A percentile compares a stretch with the other conserved stretches of the same genome.
Conservation (phyloP, 2,797 vertebrate genomes). For the Clarias fuscus region DNA sequence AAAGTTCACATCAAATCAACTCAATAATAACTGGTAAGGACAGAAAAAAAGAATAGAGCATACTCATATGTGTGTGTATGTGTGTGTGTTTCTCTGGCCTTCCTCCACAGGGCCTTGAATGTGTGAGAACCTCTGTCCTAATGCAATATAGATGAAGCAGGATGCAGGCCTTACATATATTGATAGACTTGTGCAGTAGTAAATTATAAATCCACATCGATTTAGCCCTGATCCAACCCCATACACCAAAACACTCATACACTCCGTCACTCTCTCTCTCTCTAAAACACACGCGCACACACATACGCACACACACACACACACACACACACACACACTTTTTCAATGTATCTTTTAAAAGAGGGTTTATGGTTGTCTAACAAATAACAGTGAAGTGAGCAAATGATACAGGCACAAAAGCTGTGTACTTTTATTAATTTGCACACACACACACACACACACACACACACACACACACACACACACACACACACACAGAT, state of each 20-base stretch:
- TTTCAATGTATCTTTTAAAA: slow-evolving; percentile 85
- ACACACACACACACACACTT: slow-evolving; percentile 29
- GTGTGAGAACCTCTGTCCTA: slow-evolving; percentile 75
- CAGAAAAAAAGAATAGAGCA: slow-evolving; percentile 14
- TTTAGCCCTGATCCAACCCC: slow-evolving; percentile 80
- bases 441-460: slow-evolving; percentile 27
- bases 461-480: slow-evolving; percentile 27
- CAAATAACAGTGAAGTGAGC: slow-evolving; percentile 71
- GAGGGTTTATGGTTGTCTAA: slow-evolving; percentile 82
- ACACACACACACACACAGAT: slow-evolving; percentile 22
- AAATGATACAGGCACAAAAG: slow-evolving; percentile 29
- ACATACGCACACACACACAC: slow-evolving; percentile 24
- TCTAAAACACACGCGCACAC: neutral
- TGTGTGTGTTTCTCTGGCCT: slow-evolving; percentile 40
- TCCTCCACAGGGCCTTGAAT: slow-evolving; percentile 62
- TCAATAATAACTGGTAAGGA: neutral
- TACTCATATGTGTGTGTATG: slow-evolving; percentile 32
- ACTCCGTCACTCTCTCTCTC: slow-evolving; percentile 1
- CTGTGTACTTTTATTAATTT: slow-evolving; percentile 43
- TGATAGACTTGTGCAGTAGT: slow-evolving; percentile 95
- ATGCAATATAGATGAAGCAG: slow-evolving; percentile 98
- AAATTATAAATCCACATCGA: slow-evolving; percentile 99
- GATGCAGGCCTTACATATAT: slow-evolving; percentile 94
- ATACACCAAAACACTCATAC: slow-evolving; percentile 67
- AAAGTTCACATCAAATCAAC: slow-evolving; percentile 20